phyloP scores from a whole-genome alignment of 92 coral and sea anemone species.

The Umimayanthus kanabou region DNA sequence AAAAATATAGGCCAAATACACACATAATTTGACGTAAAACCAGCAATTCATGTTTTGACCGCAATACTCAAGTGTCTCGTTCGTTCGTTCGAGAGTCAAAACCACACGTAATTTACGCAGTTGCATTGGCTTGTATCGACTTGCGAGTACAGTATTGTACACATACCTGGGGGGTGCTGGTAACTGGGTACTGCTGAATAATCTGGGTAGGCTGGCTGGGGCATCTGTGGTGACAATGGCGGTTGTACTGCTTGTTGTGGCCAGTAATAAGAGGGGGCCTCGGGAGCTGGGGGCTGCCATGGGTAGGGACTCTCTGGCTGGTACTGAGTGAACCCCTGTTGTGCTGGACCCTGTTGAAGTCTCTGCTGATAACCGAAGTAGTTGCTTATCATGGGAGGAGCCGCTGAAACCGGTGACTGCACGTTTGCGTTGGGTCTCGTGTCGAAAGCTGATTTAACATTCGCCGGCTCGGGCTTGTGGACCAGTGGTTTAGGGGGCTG shows the following conservation, averaged over 20 bases:
- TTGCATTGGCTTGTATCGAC: too few relatives aligned
- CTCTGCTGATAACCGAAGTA: slow-evolving; percentile 28
- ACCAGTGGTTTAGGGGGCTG: not conserved
- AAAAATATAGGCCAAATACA: too few relatives aligned
- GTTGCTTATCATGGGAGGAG: slow-evolving; percentile 14
- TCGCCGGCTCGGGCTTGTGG: not conserved
- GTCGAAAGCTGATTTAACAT: not conserved
- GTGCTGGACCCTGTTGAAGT: slow-evolving; percentile 19
- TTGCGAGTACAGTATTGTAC: too few relatives aligned
- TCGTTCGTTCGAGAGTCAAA: too few relatives aligned
- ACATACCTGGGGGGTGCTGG: slow-evolving; percentile 19
- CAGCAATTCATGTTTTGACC: too few relatives aligned
- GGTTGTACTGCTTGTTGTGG: slow-evolving; percentile 25
- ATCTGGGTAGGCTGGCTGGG: slow-evolving; percentile 12
- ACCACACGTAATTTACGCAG: too few relatives aligned
- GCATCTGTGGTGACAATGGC: not conserved
- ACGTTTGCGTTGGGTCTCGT: slow-evolving; percentile 8
- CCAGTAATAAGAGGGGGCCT: slow-evolving; percentile 23
- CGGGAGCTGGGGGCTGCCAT: slow-evolving; percentile 29
- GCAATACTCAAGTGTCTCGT: too few relatives aligned
- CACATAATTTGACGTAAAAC: too few relatives aligned
- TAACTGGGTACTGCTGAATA: slow-evolving; percentile 1
- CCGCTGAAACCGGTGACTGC: not conserved
- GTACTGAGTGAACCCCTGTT: slow-evolving; percentile 25
- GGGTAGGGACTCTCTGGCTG: slow-evolving; percentile 34